Evolutionary conservation across 2,797 vertebrate species (phyloP).

Genomic region (Tachyglossus aculeatus): DNA sequence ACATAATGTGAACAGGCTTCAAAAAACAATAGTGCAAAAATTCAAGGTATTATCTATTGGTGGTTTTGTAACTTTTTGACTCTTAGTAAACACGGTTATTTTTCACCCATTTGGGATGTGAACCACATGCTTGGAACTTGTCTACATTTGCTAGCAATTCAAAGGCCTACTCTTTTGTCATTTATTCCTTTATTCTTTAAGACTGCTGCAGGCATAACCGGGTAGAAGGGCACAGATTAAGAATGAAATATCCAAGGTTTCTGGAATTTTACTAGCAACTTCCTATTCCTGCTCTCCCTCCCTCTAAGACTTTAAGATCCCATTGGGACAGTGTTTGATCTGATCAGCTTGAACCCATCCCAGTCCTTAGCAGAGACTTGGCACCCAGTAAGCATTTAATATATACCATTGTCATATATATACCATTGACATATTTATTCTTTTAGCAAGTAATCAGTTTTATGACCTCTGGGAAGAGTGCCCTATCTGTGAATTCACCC

Average conservation of each 20-base stretch:
- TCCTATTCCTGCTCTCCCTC: constrained; percentile 1
- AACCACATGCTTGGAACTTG: background rate
- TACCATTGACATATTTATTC: constrained; percentile 17
- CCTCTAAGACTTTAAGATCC: too few relatives aligned
- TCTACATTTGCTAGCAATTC: background rate
- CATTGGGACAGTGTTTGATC: too few relatives aligned
- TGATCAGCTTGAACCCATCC: too few relatives aligned
- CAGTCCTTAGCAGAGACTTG: too few relatives aligned
- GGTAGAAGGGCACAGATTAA: background rate
- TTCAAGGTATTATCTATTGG: background rate
- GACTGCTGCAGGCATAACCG: background rate
- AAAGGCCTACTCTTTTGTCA: background rate
- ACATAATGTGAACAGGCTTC: too few relatives aligned
- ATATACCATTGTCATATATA: too few relatives aligned
- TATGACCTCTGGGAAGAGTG: too few relatives aligned
- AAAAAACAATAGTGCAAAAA: too few relatives aligned
- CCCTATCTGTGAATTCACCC: too few relatives aligned
- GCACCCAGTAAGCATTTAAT: too few relatives aligned
- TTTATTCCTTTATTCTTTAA: background rate
- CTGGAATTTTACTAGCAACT: background rate
- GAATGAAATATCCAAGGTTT: background rate
- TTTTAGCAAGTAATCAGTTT: constrained; percentile 21
- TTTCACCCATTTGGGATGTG: background rate
- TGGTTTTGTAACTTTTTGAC: background rate
- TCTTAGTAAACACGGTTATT: too few relatives aligned